These are phyloP conservation scores for Cetoscarus ocellatus DNA, from an alignment of 2,797 vertebrate genomes.

Conservation along the genomic window DNA sequence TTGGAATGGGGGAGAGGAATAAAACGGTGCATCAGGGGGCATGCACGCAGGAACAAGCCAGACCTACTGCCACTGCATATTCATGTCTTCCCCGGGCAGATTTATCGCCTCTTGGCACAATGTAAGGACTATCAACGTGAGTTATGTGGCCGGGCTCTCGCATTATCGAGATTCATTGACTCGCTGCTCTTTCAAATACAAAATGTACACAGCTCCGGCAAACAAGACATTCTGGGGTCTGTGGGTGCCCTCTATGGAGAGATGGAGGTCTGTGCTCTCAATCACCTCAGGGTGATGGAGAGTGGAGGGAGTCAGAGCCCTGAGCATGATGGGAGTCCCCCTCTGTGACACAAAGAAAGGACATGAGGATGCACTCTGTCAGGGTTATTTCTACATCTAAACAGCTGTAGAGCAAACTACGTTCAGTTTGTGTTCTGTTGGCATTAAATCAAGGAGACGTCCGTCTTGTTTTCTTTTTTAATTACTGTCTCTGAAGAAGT, in stretches of 20 bases:
- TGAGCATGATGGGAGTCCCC: slow-evolving; percentile 53
- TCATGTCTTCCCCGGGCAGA: slow-evolving; percentile 86
- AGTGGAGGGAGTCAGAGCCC: slow-evolving; percentile 60
- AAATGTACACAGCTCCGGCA: slow-evolving; percentile 78
- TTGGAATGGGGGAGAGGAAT: slow-evolving; percentile 68
- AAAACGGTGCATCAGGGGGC: slow-evolving; percentile 75
- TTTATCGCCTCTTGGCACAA: slow-evolving; percentile 89
- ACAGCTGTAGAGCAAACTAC: slow-evolving; percentile 11
- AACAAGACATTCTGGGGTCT: slow-evolving; percentile 87
- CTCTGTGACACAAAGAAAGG: slow-evolving; percentile 42
- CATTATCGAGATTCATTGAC: slow-evolving; percentile 93
- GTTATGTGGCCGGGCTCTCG: slow-evolving; percentile 88
- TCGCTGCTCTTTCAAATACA: slow-evolving; percentile 84
- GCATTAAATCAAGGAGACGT: slow-evolving; percentile 18
- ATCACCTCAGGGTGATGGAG: slow-evolving; percentile 67
- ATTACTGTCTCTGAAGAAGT: slow-evolving; percentile 18
- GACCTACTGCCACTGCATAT: slow-evolving; percentile 85
- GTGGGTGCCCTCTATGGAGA: slow-evolving; percentile 94
- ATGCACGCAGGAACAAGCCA: slow-evolving; percentile 72
- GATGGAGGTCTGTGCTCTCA: slow-evolving; percentile 77
- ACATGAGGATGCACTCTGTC: slow-evolving; percentile 22
- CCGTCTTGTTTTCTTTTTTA: slow-evolving; percentile 19
- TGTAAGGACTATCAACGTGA: slow-evolving; percentile 90
- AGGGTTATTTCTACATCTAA: slow-evolving; percentile 11
- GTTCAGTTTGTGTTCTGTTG: slow-evolving; percentile 32